Conservation (phyloP, 2,113 vertebrate genomes). For the Catharus bicknelli region DNA sequence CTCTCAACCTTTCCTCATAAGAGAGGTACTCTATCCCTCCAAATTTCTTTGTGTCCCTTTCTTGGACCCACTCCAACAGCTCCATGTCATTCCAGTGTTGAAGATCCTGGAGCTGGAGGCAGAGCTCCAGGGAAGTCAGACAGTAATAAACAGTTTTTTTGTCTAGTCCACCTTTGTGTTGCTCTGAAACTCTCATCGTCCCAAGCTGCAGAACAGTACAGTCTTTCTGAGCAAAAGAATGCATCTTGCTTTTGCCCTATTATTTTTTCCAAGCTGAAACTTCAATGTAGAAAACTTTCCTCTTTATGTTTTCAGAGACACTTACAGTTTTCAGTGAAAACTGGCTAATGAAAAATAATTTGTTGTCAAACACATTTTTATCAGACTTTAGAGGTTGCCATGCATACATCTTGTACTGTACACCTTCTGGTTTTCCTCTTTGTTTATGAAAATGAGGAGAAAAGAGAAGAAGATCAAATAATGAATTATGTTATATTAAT, state of each 20-base stretch:
- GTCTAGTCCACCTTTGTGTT: accelerated
- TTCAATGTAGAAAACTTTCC: neutral
- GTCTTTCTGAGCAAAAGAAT: neutral
- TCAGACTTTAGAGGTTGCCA: neutral
- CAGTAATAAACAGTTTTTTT: neutral
- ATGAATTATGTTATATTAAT: neutral
- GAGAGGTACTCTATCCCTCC: neutral
- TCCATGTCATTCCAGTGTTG: neutral
- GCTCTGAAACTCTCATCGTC: neutral
- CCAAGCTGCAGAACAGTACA: accelerated
- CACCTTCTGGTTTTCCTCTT: neutral
- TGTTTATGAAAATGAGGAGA: neutral
- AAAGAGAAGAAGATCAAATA: neutral
- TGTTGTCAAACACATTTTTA: neutral
- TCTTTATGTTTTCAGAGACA: neutral
- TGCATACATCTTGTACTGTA: neutral
- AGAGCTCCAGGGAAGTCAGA: neutral
- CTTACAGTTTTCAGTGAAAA: neutral
- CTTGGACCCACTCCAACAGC: neutral
- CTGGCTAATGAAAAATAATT: neutral
- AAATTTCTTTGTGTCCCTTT: neutral
- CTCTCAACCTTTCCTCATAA: neutral
- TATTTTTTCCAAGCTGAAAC: neutral
- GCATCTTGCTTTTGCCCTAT: neutral
- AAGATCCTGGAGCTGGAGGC: neutral